Conservation (phyloP, 2,113 vertebrate genomes). For the Campylorhamphus procurvoides region DNA sequence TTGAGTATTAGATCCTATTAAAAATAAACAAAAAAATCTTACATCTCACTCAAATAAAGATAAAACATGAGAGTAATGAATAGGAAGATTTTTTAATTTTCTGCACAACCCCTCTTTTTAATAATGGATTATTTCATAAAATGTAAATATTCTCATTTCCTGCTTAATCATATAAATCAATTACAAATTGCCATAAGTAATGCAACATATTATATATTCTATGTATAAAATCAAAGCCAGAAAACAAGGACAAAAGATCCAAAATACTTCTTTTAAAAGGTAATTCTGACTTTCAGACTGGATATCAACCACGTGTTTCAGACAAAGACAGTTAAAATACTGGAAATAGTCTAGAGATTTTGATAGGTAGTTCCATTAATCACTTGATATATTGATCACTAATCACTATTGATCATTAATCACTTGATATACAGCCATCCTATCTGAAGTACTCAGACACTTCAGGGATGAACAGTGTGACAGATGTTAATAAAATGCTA, state of each 20-base stretch:
- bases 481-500: not conserved
- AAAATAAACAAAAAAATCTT: not conserved
- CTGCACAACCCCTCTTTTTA: not conserved
- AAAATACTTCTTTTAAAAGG: not conserved
- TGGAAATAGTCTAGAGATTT: not conserved
- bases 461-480: not conserved
- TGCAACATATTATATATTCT: not conserved
- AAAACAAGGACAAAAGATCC: not conserved
- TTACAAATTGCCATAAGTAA: not conserved
- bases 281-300: not conserved
- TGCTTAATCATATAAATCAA: not conserved
- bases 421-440: not conserved
- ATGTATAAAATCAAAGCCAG: not conserved
- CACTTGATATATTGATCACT: not conserved
- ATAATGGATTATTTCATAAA: not conserved
- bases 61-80: not conserved
- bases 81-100: not conserved
- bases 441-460: not conserved
- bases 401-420: not conserved
- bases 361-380: not conserved
- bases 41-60: not conserved
- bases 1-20: not conserved
- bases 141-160: not conserved
- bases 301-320: not conserved
- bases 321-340: not conserved